phyloP scores from a whole-genome alignment of 2,888 invertebrate genomes.

The Lacanobia oleracea region DNA sequence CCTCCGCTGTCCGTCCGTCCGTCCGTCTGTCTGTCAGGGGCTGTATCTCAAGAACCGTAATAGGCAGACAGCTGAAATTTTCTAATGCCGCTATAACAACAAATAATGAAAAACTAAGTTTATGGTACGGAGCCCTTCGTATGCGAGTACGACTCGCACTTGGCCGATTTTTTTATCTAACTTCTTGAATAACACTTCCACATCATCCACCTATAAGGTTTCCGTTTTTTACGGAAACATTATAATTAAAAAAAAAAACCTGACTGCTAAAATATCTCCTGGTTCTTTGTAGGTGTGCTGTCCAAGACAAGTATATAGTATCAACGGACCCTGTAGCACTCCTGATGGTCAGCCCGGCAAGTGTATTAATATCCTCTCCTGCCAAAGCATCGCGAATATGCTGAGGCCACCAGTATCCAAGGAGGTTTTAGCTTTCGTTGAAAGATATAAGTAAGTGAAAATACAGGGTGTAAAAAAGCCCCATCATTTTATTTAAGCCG shows the following conservation, averaged over 20 bases:
- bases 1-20: too few species aligned
- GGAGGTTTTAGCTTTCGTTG: slow-evolving; percentile 13
- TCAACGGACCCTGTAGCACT: slow-evolving; percentile 64
- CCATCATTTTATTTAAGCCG: neutral
- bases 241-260: neutral
- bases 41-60: too few species aligned
- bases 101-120: too few species aligned
- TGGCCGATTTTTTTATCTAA: too few species aligned
- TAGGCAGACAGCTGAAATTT: too few species aligned
- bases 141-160: too few species aligned
- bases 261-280: neutral
- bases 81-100: too few species aligned
- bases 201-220: too few species aligned
- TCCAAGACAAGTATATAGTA: slow-evolving; percentile 16
- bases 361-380: slow-evolving; percentile 33
- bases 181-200: too few species aligned
- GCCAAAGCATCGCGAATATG: slow-evolving; percentile 22
- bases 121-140: too few species aligned
- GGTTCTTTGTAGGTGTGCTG: slow-evolving; percentile 63
- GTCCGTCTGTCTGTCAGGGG: too few species aligned
- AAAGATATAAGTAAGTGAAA: slow-evolving; percentile 34
- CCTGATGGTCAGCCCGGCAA: slow-evolving; percentile 68
- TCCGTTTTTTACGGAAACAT: too few species aligned
- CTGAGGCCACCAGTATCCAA: slow-evolving; percentile 32
- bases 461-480: slow-evolving; percentile 1